A percentile compares a stretch with the other conserved stretches of the same genome.
These are phyloP conservation scores for Operophtera brumata DNA, from an alignment of 2,888 invertebrate genomes.

Conservation along the genomic window DNA sequence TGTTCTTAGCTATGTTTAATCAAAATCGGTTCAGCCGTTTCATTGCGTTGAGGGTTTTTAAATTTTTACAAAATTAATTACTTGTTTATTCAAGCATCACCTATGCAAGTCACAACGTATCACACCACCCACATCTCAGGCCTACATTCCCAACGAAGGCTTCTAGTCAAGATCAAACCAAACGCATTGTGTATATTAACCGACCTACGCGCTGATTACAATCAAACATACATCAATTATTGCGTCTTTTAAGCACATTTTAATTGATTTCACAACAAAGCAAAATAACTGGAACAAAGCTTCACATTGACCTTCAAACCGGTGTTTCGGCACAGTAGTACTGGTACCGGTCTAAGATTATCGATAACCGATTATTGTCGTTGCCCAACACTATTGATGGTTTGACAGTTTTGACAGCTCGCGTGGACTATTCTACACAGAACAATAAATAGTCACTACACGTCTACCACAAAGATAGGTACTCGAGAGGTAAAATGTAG, in stretches of 20 bases:
- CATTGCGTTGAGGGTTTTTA: too few relatives aligned
- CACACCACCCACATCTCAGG: too few relatives aligned
- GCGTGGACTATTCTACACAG: constrained; percentile 2
- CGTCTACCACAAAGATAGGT: too few relatives aligned
- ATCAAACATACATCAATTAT: constrained; percentile 9
- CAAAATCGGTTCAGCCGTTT: too few relatives aligned
- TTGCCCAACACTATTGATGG: constrained; percentile 48
- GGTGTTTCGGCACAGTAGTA: constrained; percentile 43
- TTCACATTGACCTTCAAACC: constrained; percentile 55
- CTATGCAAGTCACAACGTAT: too few relatives aligned
- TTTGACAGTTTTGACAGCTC: constrained; percentile 34
- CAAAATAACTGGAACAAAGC: constrained; percentile 27
- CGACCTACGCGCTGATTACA: too few relatives aligned
- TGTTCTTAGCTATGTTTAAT: too few relatives aligned
- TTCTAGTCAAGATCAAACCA: too few relatives aligned
- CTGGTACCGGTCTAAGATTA: constrained; percentile 37
- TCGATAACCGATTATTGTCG: constrained; percentile 39
- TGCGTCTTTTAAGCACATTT: constrained; percentile 27
- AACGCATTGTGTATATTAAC: too few relatives aligned
- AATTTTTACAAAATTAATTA: too few relatives aligned
- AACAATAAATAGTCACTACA: not conserved
- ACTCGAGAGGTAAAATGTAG: not conserved
- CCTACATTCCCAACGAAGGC: too few relatives aligned
- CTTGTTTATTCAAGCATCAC: too few relatives aligned
- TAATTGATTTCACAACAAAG: constrained; percentile 24